Evolutionary conservation across 2,113 vertebrate species (phyloP), one percentile per base, ranked within the genome.

Genomic region (Pimephales promelas): DNA sequence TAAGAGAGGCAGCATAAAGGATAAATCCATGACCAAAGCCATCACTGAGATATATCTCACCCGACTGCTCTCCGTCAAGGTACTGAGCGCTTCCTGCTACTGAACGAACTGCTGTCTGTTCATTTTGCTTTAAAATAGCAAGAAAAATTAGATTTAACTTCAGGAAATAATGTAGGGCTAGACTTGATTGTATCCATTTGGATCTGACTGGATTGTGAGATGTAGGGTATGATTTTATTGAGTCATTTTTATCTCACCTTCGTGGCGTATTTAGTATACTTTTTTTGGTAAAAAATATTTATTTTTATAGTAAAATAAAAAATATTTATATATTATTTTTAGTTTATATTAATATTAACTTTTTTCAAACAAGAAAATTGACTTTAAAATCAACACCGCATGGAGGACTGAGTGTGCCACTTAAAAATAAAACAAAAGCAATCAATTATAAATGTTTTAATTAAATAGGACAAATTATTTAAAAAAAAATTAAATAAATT

Each of bases 21-120:
- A 98, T 90, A 99, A 99, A 88, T 98, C 97, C 81, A 96, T 97
- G 90, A 99, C 97, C 90, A 99, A 99, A 96, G 98, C 98, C 90
- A 99, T 99, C 91, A 99, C 98, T 0, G 98, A 99, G 94, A 98
- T 99, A 92, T 99, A 99, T 94, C 94, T 99, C 89, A 99, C 98
- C 1, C 94, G 98, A 87, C 96, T 99, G 85, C 96, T 99, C 4
- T 99, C 98, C 0, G 97, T 99, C 90, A 99, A 99, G 97, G 98
- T 99, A 93, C 56, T 87, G 2, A 22, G 43, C 22, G 3, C 70
- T 47, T 47, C 40, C n/a, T 26, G 36, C 20, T 10, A 11, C 31
- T 20, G 14, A 28, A 6, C 13, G 26, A 28, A 31, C 6, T 61
- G 57, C 0, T 26, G 57, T 26, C 26, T 64, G 61, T 64, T 31